Percentiles rank a stretch among this genome's conserved stretches.
Evolutionary conservation across 2,888 invertebrate species (phyloP).

Genomic region (Sceliomorpha sp.): DNA sequence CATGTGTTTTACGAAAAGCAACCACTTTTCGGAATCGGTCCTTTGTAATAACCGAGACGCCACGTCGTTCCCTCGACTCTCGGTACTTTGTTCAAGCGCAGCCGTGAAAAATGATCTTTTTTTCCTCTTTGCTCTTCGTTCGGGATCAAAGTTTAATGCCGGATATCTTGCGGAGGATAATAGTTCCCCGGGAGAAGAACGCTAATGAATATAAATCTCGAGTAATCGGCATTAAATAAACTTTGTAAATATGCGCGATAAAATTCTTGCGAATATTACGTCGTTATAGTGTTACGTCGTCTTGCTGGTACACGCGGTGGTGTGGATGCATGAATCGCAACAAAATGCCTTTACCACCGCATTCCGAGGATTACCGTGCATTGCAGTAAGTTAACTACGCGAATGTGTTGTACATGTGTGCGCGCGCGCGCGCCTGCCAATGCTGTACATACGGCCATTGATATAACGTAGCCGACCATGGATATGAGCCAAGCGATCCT

Average conservation of each 20-base stretch:
- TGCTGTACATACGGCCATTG: slow-evolving; percentile 31
- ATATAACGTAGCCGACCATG: slow-evolving; percentile 54
- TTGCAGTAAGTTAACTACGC: slow-evolving; percentile 12
- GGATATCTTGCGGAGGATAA: not conserved
- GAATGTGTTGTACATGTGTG: slow-evolving; percentile 7
- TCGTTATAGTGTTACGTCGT: slow-evolving; percentile 35
- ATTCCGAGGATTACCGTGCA: slow-evolving; percentile 35
- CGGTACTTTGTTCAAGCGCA: too few relatives aligned
- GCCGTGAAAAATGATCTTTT: too few relatives aligned
- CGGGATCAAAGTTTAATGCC: slow-evolving; percentile 34
- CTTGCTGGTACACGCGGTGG: slow-evolving; percentile 3
- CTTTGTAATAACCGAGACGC: not conserved
- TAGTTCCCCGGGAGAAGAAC: slow-evolving; percentile 10
- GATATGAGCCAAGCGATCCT: slow-evolving; percentile 64
- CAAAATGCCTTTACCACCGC: slow-evolving; percentile 40
- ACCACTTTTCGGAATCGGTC: not conserved
- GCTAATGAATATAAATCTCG: slow-evolving; percentile 38
- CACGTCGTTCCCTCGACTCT: too few relatives aligned
- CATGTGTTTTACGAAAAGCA: not conserved
- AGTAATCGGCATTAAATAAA: slow-evolving; percentile 7
- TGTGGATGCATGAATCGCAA: slow-evolving; percentile 36
- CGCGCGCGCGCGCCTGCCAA: slow-evolving; percentile 3
- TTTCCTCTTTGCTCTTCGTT: slow-evolving; percentile 17
- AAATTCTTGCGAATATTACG: slow-evolving; percentile 44
- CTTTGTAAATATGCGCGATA: slow-evolving; percentile 21